Base-by-base conservation (phyloP, 2,888 invertebrate genomes). In the Tetanocera ferruginea region DNA sequence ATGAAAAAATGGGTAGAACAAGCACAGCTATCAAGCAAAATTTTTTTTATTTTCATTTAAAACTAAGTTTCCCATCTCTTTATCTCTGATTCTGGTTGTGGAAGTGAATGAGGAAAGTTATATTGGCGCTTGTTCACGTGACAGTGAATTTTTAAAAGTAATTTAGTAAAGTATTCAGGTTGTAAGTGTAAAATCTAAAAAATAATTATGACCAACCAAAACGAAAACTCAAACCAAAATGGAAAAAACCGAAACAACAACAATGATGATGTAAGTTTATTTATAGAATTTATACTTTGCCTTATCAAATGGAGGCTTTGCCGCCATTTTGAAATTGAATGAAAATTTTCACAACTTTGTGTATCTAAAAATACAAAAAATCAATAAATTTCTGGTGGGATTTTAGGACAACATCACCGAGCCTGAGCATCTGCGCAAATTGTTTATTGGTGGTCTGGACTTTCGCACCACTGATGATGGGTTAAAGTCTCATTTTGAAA, bases 381-480 rank as follows among this genome's bases (percentile, higher is more conserved):
- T 76, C 75, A 25, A 77, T 78, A 52, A 77, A 69, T 57, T 73
- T 34, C 17, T 73, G 3, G 60, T 75, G 55, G 69, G 73, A 67
- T 78, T 43, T 55, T 78, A 83, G 77, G 79, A 89, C 83, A 85
- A 86, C 76, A 88, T 89, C 79, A 87, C 87, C 23, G 90, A 90
- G 80, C 87, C 89, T 0, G 96, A 97, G 88, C 94, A 96, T 87
- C 93, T 96, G 83, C 91, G 97, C 64, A 98, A 98, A 88, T 90
- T 98, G 67, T 98, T 98, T 87, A 98, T 98, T 87, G 98, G 98
- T 19, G 98, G 98, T 6, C 90, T 98, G 76, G 97, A 98, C 88
- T 98, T 97, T 88, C 93, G 97, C 82, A 98, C 98, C 14, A 96
- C 96, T 17, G 98, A 98, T 87, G 95, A 97, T 67, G 96, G 97